phyloP scores from a whole-genome alignment of 2,113 vertebrate genomes.

The Anas platyrhynchos region DNA sequence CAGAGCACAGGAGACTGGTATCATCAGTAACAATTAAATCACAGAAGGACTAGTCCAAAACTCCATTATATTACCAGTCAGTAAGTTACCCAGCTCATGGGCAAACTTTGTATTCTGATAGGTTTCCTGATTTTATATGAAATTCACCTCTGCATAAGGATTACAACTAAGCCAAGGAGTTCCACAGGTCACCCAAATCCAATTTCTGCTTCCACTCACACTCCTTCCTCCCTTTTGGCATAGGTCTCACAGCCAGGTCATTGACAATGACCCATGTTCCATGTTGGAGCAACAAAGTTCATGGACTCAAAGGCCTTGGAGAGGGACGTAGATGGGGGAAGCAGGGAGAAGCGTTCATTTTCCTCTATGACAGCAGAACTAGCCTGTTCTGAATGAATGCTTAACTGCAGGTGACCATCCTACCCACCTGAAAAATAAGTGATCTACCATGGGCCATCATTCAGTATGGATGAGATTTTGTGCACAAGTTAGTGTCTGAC shows the following conservation, averaged over 20 bases:
- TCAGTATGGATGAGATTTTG: background rate
- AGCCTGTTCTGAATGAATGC: background rate
- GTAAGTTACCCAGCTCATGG: background rate
- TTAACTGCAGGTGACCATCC: background rate
- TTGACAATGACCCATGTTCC: background rate
- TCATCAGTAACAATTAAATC: accelerated
- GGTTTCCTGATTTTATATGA: background rate
- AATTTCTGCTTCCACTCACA: background rate
- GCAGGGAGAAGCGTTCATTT: background rate
- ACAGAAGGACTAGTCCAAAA: background rate
- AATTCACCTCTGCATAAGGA: background rate
- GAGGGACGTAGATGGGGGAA: background rate
- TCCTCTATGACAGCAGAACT: background rate
- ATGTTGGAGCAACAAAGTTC: background rate
- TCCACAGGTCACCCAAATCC: accelerated
- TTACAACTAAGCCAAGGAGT: background rate
- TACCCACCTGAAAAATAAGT: background rate
- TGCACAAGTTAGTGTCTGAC: background rate
- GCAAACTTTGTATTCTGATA: background rate
- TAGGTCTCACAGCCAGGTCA: background rate
- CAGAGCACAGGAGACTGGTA: background rate
- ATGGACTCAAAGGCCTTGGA: background rate
- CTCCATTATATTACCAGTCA: background rate
- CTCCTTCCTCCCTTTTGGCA: background rate
- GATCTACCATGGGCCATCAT: background rate